Base-by-base conservation (phyloP, 2,797 vertebrate species). In the Pantherophis vulpinus region DNA sequence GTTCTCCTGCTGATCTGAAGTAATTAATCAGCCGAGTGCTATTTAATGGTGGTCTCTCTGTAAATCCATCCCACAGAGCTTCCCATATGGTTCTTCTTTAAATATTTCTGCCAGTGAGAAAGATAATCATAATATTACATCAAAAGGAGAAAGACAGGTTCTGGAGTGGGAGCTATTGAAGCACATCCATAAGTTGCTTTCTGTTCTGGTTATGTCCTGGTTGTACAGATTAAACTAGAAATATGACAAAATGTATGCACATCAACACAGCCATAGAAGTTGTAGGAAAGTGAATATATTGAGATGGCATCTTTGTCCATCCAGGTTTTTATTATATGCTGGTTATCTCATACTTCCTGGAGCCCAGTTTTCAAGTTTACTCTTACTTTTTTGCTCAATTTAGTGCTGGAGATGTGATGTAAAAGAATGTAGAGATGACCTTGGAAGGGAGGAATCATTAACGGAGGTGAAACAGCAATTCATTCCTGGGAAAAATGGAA, bases 1-100 rank as follows among this genome's bases (percentile, higher is more conserved):
- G 87, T 59, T 86, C 87, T 94, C 92, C 92, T 5, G 61, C 92
- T 70, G 90, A 23, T 42, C 42, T 70, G 74, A 89, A 93, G 90
- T 91, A 56, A 3, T 56, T 55, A 91, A 88, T 8, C 58, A 88
- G 23, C 27, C 42, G 56, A 60, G 12, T 83, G 18, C 86, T 87
- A 86, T 2, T 92, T 89, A 61, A 90, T 87, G 86, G 32, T 59
- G 37, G 87, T 32, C 27, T 86, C 14, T 83, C 13, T 42, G 89
- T 83, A 55, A 14, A 91, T 54, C 92, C 92, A 87, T 25, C 6
- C 79, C 88, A 90, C 74, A n/a, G 90, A 54, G 37, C 93, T 58
- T 91, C 60, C 90, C 66, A 89, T 93, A 56, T 86, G 87, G 47
- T 37, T 61, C 70, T 86, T 88, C 58, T 56, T 60, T 56, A 32